These are phyloP conservation scores for Xanthia icteritia DNA, from an alignment of 2,888 invertebrate genomes.

Conservation along the genomic window DNA sequence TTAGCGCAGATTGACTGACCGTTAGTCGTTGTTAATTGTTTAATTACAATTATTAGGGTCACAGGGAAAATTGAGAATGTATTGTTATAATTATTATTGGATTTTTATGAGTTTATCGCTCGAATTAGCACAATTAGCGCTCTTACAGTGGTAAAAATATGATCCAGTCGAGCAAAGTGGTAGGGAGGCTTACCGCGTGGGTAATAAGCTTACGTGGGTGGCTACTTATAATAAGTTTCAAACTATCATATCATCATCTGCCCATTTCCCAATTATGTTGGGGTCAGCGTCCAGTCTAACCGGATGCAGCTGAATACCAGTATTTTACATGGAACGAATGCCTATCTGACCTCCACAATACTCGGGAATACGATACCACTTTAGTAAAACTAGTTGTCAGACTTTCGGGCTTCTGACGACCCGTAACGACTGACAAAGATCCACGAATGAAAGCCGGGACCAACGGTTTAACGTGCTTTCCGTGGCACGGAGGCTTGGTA, in stretches of 20 bases:
- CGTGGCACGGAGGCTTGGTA: too few relatives aligned
- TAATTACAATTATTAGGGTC: conserved; percentile 61
- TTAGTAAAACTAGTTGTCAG: too few relatives aligned
- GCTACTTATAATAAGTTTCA: too few relatives aligned
- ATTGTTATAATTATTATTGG: conserved; percentile 24
- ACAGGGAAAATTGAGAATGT: conserved; percentile 7
- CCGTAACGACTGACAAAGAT: too few relatives aligned
- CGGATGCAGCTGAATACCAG: neutral
- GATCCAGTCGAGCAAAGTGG: neutral
- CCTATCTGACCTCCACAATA: too few relatives aligned
- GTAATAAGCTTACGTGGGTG: too few relatives aligned
- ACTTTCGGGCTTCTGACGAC: too few relatives aligned
- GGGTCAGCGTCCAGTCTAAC: too few relatives aligned
- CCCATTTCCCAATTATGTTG: too few relatives aligned
- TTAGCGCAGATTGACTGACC: conserved; percentile 61
- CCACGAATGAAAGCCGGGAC: too few relatives aligned
- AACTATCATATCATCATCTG: neutral
- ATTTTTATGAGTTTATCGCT: conserved; percentile 3
- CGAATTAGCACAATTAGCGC: neutral
- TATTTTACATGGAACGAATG: too few relatives aligned
- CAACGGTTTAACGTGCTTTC: neutral
- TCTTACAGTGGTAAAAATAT: neutral
- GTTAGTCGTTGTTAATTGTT: conserved; percentile 64
- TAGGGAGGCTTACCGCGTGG: neutral
- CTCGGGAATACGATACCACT: too few relatives aligned